Base-by-base conservation (phyloP, 2,797 vertebrate species). In the Mus caroli region DNA sequence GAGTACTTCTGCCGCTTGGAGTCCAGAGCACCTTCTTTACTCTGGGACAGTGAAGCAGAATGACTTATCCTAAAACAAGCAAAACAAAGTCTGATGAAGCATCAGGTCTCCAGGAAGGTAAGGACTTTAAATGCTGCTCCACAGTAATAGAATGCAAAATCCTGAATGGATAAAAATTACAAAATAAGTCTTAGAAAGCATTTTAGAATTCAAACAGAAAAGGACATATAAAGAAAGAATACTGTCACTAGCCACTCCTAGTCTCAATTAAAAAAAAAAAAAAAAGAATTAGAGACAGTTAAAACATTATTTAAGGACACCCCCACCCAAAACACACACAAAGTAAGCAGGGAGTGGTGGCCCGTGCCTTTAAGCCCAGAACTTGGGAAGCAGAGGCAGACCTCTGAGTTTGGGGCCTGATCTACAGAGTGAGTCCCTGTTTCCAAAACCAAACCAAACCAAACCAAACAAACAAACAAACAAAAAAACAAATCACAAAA, bases 51-150 rank as follows among this genome's bases (percentile, higher is more conserved):
- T 75, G 97, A 97, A 80, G 97, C 98, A 91, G 98, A 97, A 1
- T 99, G 99, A 98, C 97, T 98, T 96, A 98, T 99, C 97, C 99
- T 99, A 96, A 95, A 98, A 97, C 54, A 93, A 26, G 85, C 43
- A 91, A 28, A 88, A 87, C 91, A 96, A 58, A 0, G 87, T 88
- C 9, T 67, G 13, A 88, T 87, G 96, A 85, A 97, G 93, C n/a
- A 93, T 83, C 94, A 50, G 54, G 50, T 92, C 40, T 94, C 37
- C 71, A 89, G 62, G 75, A 96, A 91, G 20, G 76, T 52, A 96
- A 96, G 90, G 60, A 79, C 85, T 94, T 94, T 87, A 92, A 95
- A 86, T 67, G 92, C 6, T 88, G 1, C 4, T 96, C 75, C 92
- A 95, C 4, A 94, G 22, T 91, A 93, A 80, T 8, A 91, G 24